Conservation (phyloP, 2,888 invertebrate genomes). For the Spatulosminthurus flaviceps region DNA sequence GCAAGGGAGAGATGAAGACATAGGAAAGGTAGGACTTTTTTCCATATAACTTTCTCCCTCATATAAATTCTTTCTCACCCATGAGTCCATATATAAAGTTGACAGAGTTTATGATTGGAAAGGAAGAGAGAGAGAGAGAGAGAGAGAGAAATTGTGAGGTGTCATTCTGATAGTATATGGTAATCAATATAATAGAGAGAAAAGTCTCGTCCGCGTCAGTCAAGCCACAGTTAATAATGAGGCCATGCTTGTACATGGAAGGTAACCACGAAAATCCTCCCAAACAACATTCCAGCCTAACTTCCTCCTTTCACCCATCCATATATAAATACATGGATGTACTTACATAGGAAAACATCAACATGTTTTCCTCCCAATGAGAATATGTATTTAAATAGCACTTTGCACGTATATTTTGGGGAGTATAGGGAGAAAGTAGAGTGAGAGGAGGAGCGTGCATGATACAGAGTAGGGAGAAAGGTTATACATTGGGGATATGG, state of each 20-base stretch:
- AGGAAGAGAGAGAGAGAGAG: neutral
- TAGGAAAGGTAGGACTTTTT: neutral
- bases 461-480: neutral
- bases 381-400: too few relatives aligned
- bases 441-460: too few relatives aligned
- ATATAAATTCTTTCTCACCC: too few relatives aligned
- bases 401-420: too few relatives aligned
- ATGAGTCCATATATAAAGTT: neutral
- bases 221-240: conserved; percentile 26
- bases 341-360: too few relatives aligned
- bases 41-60: neutral
- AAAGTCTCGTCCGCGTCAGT: conserved; percentile 20
- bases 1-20: neutral
- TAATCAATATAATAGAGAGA: conserved; percentile 27
- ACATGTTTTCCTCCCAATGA: too few relatives aligned
- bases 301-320: too few relatives aligned
- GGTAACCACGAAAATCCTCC: neutral
- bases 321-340: too few relatives aligned
- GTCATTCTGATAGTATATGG: conserved; percentile 21
- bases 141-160: conserved; percentile 24
- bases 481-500: neutral
- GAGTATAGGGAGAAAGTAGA: too few relatives aligned
- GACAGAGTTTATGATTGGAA: conserved; percentile 2
- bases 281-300: neutral
- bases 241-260: neutral